Percentiles rank a stretch among this genome's conserved stretches.
These are phyloP conservation scores for Arizona elegans DNA, from an alignment of 2,113 vertebrate species.

Conservation along the genomic window DNA sequence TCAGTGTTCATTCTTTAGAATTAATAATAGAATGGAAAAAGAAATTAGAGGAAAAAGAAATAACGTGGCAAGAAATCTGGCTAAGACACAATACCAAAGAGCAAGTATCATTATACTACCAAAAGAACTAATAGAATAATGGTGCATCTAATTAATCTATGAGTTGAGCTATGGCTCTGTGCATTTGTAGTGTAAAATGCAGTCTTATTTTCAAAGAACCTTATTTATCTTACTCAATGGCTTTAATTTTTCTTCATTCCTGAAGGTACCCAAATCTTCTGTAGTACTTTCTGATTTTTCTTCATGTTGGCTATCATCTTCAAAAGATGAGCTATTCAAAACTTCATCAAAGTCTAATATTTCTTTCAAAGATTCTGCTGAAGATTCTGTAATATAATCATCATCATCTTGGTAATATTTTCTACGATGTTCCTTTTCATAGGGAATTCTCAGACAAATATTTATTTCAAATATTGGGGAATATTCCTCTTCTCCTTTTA, in stretches of 20 bases:
- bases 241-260: neutral
- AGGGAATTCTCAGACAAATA: constrained; percentile 46
- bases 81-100: neutral
- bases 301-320: neutral
- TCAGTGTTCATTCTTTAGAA: neutral
- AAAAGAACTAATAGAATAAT: neutral
- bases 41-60: neutral
- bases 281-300: neutral
- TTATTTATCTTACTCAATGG: constrained; percentile 37
- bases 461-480: constrained; percentile 63
- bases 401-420: constrained; percentile 1
- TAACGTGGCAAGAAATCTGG: neutral
- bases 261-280: neutral
- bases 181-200: neutral
- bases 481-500: constrained; percentile 26
- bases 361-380: neutral
- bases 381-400: neutral
- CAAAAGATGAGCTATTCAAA: neutral
- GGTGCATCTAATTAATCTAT: neutral
- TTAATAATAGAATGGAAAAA: neutral
- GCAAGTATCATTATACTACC: neutral
- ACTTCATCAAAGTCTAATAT: neutral
- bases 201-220: neutral
- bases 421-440: neutral
- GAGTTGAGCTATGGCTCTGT: neutral